Conservation (phyloP, 2,797 vertebrate genomes). For the Danio albolineatus region DNA sequence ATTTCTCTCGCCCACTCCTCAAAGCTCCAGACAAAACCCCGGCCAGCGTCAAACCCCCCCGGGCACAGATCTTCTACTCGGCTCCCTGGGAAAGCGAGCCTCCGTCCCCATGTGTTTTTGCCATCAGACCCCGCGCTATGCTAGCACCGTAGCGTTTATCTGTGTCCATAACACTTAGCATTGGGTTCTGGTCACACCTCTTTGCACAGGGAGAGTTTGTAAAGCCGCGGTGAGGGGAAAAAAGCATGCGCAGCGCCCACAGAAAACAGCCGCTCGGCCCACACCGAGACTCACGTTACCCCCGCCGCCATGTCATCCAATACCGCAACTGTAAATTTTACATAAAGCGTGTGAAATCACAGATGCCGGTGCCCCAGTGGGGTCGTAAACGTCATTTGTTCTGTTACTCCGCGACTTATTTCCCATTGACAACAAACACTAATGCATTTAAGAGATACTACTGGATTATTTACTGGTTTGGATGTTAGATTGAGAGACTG, state of each 20-base stretch:
- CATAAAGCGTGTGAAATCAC: constrained; percentile 89
- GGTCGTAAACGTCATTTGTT: constrained; percentile 84
- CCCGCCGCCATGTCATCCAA: constrained; percentile 83
- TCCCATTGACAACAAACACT: constrained; percentile 36
- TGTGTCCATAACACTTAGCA: constrained; percentile 76
- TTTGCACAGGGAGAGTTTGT: constrained; percentile 82
- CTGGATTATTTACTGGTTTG: background rate
- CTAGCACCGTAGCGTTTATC: constrained; percentile 68
- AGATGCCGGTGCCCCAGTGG: constrained; percentile 86
- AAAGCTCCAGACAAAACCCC: constrained; percentile 45
- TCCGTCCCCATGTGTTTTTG: constrained; percentile 77
- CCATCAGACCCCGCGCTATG: constrained; percentile 76
- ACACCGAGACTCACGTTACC: constrained; percentile 86
- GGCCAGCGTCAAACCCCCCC: constrained; percentile 35
- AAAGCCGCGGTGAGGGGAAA: constrained; percentile 78
- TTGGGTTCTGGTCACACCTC: constrained; percentile 86
- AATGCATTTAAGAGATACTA: constrained; percentile 11
- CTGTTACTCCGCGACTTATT: constrained; percentile 65
- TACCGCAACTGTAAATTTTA: constrained; percentile 87
- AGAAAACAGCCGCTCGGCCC: constrained; percentile 88
- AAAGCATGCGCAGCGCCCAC: constrained; percentile 84
- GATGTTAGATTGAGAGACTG: background rate
- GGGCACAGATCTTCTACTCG: constrained; percentile 49
- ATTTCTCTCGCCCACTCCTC: constrained; percentile 40
- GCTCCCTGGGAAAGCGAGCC: constrained; percentile 67